Evolutionary conservation across 2,113 vertebrate genomes (phyloP).

Genomic region (Ochotona curzoniae): DNA sequence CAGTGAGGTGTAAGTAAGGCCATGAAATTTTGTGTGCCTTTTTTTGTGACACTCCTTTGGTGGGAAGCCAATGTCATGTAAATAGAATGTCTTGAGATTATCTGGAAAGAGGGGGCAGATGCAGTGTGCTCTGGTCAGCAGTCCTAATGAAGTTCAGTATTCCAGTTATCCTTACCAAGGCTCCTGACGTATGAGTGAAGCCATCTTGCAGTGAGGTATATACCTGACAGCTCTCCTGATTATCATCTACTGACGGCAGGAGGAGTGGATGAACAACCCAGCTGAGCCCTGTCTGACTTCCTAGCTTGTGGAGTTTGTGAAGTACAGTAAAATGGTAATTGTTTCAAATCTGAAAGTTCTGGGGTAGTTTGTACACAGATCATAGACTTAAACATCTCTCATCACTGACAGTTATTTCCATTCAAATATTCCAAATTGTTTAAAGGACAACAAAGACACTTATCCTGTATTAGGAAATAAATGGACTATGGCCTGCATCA

Average conservation of each 20-base stretch:
- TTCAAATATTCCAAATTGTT: background rate
- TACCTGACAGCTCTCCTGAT: background rate
- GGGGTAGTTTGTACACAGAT: background rate
- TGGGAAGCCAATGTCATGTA: background rate
- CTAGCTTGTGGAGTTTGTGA: background rate
- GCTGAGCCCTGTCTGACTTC: background rate
- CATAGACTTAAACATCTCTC: background rate
- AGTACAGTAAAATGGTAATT: background rate
- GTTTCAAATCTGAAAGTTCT: conserved; percentile 20
- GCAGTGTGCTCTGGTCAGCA: background rate
- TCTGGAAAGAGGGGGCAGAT: background rate
- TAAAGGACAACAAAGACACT: background rate
- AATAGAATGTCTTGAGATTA: background rate
- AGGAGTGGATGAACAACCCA: background rate
- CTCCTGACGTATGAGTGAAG: background rate
- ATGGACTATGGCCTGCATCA: background rate
- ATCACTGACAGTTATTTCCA: background rate
- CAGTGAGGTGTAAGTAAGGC: no score
- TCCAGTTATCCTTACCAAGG: background rate
- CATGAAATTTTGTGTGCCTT: background rate
- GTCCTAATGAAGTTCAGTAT: background rate
- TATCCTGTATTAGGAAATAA: background rate
- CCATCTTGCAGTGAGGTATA: background rate
- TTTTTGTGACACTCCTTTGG: background rate
- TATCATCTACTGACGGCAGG: background rate